A percentile compares a stretch with the other conserved stretches of the same genome.
Conservation (phyloP, 2,113 vertebrate genomes). For the Gasterosteus nipponicus region DNA sequence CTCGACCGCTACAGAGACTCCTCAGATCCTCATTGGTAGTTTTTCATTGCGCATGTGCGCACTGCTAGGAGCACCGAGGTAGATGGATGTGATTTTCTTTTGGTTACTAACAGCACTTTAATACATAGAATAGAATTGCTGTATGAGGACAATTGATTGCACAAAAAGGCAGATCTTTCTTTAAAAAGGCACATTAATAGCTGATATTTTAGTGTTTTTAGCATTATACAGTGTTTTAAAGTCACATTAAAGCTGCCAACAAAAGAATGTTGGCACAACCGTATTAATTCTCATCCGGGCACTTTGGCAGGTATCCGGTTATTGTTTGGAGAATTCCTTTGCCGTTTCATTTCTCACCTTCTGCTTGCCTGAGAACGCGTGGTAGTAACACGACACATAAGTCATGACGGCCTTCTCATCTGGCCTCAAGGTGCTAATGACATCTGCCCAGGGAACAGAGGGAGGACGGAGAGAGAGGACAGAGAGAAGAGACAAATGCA, state of each 20-base stretch:
- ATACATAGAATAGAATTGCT: background rate
- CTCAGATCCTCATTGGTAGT: no score
- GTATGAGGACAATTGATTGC: background rate
- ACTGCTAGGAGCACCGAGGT: no score
- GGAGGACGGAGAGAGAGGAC: slow-evolving; percentile 52
- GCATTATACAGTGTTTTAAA: background rate
- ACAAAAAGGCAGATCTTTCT: background rate
- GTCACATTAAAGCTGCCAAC: background rate
- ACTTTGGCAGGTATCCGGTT: slow-evolving; percentile 1
- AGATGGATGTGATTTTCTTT: no score
- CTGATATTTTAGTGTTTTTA: background rate
- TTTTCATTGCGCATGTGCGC: no score
- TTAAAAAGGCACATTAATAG: background rate
- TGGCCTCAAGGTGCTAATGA: slow-evolving; percentile 98
- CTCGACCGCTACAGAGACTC: no score
- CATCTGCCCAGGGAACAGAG: slow-evolving; percentile 90
- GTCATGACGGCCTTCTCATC: slow-evolving; percentile 99
- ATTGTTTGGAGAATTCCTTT: slow-evolving; percentile 1
- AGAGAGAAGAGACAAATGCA: slow-evolving; percentile 69
- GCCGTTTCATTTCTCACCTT: slow-evolving; percentile 88
- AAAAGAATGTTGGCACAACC: background rate
- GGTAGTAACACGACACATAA: slow-evolving; percentile 99
- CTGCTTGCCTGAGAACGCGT: slow-evolving; percentile 98
- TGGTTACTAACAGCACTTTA: no score
- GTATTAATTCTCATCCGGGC: slow-evolving; percentile 1